phyloP scores from a whole-genome alignment of 1,140 invertebrate species.

The Xylocopa sonorina region DNA sequence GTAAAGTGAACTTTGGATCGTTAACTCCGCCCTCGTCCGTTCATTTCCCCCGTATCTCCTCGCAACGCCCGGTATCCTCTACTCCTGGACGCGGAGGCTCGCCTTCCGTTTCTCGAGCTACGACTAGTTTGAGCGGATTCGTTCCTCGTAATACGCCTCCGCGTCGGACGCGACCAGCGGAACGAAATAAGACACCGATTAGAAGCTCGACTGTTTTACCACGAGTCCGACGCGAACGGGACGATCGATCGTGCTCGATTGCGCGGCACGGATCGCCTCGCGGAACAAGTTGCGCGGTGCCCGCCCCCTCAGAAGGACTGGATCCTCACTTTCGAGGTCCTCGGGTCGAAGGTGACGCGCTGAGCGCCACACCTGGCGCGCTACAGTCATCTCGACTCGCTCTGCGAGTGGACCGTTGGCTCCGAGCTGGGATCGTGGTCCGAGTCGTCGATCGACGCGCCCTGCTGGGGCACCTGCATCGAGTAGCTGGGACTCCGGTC shows the following conservation, averaged over 20 bases:
- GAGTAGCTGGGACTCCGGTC: slow-evolving; percentile 75
- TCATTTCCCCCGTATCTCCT: no score
- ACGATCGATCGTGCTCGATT: slow-evolving; percentile 24
- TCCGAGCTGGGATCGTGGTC: slow-evolving; percentile 75
- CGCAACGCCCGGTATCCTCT: no score
- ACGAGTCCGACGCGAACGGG: background rate
- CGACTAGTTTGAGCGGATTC: slow-evolving; percentile 7
- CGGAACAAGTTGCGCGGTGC: background rate
- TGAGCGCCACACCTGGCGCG: slow-evolving; percentile 64
- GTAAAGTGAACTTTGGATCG: no score
- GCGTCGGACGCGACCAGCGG: background rate
- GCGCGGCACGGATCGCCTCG: slow-evolving; percentile 12
- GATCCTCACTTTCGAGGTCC: slow-evolving; percentile 57
- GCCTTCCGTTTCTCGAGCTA: slow-evolving; percentile 15
- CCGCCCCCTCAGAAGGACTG: slow-evolving; percentile 39
- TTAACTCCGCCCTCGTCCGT: no score
- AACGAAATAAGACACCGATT: slow-evolving; percentile 44
- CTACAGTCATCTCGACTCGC: slow-evolving; percentile 80
- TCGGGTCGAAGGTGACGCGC: slow-evolving; percentile 67
- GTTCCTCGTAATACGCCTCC: background rate
- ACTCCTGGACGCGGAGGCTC: no score
- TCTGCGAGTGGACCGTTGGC: slow-evolving; percentile 75
- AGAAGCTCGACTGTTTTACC: slow-evolving; percentile 43
- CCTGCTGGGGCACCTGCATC: slow-evolving; percentile 71
- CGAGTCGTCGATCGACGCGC: slow-evolving; percentile 78